phyloP scores from a whole-genome alignment of 2,888 invertebrate genomes.

The Luperina nickerlii region DNA sequence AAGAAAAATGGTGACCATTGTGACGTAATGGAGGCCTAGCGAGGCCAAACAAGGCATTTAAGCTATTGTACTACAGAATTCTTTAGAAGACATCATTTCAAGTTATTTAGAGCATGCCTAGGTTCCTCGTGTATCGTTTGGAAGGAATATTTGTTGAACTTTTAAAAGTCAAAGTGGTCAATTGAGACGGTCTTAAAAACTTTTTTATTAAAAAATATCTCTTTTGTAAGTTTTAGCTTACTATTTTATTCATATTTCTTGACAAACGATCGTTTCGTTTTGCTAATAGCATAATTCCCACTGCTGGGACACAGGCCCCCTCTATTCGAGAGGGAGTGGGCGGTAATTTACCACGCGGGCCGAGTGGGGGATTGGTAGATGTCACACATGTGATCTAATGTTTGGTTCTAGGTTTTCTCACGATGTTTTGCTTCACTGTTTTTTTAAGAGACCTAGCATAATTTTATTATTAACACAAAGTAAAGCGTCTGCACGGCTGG shows the following conservation, averaged over 20 bases:
- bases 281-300: not conserved
- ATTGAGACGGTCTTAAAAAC: not conserved
- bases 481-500: not conserved
- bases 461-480: not conserved
- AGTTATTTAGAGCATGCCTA: slow-evolving; percentile 55
- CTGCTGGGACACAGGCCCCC: not conserved
- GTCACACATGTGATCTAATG: not conserved
- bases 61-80: slow-evolving; percentile 65
- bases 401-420: not conserved
- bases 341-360: too few species aligned
- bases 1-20: slow-evolving; percentile 73
- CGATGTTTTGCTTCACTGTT: not conserved
- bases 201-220: not conserved
- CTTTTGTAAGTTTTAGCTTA: not conserved
- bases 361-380: too few species aligned
- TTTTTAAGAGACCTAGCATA: not conserved
- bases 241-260: not conserved
- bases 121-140: slow-evolving; percentile 42
- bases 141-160: slow-evolving; percentile 27
- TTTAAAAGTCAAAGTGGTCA: slow-evolving; percentile 26
- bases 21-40: slow-evolving; percentile 68
- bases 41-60: slow-evolving; percentile 66
- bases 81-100: slow-evolving; percentile 59
- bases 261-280: not conserved
- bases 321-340: too few species aligned